These are phyloP conservation scores for Phylloscopus whistleri DNA, from an alignment of 2,113 vertebrate species.

Conservation along the genomic window DNA sequence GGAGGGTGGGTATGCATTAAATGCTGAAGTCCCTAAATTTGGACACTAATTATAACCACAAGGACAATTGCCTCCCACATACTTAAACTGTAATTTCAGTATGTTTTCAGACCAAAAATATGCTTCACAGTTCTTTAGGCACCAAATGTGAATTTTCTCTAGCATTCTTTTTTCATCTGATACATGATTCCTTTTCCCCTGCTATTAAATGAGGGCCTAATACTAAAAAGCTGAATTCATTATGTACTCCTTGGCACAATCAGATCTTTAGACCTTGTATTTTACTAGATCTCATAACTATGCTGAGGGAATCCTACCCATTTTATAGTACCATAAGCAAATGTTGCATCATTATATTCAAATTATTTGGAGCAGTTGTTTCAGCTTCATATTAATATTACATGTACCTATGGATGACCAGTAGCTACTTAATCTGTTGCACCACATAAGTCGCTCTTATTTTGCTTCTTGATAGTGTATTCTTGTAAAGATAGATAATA, in stretches of 20 bases:
- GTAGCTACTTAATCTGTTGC: neutral
- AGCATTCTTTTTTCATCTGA: conserved; percentile 30
- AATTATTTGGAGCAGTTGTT: neutral
- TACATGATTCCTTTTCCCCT: neutral
- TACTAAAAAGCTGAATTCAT: neutral
- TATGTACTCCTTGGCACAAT: neutral
- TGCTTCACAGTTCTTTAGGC: conserved; percentile 54
- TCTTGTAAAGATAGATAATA: neutral
- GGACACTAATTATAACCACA: conserved; percentile 66
- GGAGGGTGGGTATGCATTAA: conserved; percentile 55
- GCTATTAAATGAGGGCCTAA: neutral
- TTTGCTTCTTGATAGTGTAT: neutral
- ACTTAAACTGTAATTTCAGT: conserved; percentile 39
- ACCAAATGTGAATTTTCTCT: conserved; percentile 56
- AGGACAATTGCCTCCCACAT: conserved; percentile 71
- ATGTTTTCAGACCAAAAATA: conserved; percentile 49
- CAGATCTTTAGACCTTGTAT: neutral
- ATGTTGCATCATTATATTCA: neutral
- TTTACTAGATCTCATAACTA: neutral
- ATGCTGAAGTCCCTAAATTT: conserved; percentile 64
- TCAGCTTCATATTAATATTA: neutral
- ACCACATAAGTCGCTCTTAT: neutral
- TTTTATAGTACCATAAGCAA: neutral
- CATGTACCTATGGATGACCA: neutral
- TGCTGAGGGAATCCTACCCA: neutral